phyloP scores from a whole-genome alignment of 2,888 invertebrate genomes.

The Ecliptopera silaceata region DNA sequence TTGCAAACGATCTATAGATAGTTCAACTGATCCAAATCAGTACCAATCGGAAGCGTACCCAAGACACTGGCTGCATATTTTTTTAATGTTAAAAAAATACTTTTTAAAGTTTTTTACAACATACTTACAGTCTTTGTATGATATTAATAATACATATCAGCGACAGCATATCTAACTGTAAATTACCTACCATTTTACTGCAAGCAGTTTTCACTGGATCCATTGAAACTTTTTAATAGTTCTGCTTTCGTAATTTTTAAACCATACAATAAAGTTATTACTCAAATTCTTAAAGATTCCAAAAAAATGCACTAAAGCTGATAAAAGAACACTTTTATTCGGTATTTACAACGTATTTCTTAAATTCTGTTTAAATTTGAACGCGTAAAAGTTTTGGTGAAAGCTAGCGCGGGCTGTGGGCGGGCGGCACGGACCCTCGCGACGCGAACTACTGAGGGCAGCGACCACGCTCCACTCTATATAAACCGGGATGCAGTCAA shows the following conservation, averaged over 20 bases:
- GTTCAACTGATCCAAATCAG: too few relatives aligned
- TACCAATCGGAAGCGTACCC: too few relatives aligned
- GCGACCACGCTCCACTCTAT: conserved; percentile 48
- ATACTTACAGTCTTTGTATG: too few relatives aligned
- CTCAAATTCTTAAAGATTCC: neutral
- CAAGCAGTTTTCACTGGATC: conserved; percentile 25
- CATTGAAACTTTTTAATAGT: conserved; percentile 11
- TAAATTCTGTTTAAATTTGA: neutral
- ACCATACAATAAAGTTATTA: neutral
- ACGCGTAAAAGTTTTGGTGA: conserved; percentile 34
- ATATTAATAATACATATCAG: too few relatives aligned
- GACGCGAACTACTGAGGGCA: conserved; percentile 66
- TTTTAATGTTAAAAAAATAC: too few relatives aligned
- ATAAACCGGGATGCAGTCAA: conserved; percentile 48
- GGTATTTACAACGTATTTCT: too few relatives aligned
- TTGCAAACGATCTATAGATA: too few relatives aligned
- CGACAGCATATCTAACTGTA: too few relatives aligned
- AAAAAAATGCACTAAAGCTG: neutral
- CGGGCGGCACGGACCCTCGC: conserved; percentile 54
- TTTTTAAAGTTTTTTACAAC: too few relatives aligned
- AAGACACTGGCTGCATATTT: too few relatives aligned
- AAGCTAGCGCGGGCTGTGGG: conserved; percentile 31
- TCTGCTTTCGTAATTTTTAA: conserved; percentile 10
- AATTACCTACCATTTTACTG: conserved; percentile 33
- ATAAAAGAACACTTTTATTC: neutral